A percentile compares a stretch with the other conserved stretches of the same genome.
These are phyloP conservation scores for Neofelis nebulosa DNA, from an alignment of 2,113 vertebrate species.

Conservation along the genomic window DNA sequence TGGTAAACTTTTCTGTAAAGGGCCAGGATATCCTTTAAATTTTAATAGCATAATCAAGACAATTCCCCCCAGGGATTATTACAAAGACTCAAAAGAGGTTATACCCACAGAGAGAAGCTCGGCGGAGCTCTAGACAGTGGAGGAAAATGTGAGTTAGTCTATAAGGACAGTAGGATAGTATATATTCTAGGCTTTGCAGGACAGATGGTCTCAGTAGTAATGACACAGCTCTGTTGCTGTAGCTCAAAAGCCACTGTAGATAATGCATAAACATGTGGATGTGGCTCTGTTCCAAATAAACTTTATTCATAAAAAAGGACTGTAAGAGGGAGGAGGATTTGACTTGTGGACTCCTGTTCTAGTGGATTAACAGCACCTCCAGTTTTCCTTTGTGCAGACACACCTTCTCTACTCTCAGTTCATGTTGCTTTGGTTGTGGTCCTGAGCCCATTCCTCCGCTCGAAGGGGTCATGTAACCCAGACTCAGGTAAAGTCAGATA, in stretches of 20 bases:
- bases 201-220: constrained; percentile 17
- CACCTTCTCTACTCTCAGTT: background rate
- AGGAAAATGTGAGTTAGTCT: background rate
- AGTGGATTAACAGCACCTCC: background rate
- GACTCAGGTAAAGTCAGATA: background rate
- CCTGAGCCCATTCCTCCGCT: background rate
- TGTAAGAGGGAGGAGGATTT: background rate
- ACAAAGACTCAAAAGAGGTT: constrained; percentile 11
- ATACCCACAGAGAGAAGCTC: background rate
- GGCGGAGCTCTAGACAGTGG: background rate
- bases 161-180: constrained; percentile 3
- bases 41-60: background rate
- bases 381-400: background rate
- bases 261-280: background rate
- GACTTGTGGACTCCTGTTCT: background rate
- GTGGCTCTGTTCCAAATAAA: background rate
- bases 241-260: background rate
- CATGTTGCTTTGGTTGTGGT: background rate
- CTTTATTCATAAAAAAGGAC: background rate
- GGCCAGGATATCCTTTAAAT: background rate
- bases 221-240: background rate
- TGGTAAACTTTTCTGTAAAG: background rate
- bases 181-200: constrained; percentile 15
- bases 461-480: background rate
- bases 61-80: background rate